A percentile compares a stretch with the other conserved stretches of the same genome.
These are phyloP conservation scores for Pampus argenteus DNA, from an alignment of 2,797 vertebrate genomes.

Conservation along the genomic window DNA sequence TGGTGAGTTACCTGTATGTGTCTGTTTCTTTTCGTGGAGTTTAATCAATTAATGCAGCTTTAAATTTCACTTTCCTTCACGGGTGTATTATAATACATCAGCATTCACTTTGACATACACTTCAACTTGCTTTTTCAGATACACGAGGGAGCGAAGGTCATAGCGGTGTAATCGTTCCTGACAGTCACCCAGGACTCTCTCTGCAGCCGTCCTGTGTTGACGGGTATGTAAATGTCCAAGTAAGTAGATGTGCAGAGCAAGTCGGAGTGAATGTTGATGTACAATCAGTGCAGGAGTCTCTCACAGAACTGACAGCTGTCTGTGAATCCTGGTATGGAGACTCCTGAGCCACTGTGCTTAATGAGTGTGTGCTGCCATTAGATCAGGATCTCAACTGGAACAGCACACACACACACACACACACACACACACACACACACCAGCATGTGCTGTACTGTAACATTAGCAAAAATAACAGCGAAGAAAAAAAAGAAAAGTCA, in stretches of 20 bases:
- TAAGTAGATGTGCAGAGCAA: slow-evolving; percentile 33
- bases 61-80: no score
- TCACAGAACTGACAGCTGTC: slow-evolving; percentile 66
- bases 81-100: no score
- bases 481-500: not conserved
- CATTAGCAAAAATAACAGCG: slow-evolving; percentile 1
- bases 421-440: not conserved
- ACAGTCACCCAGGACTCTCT: slow-evolving; percentile 32
- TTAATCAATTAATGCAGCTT: not conserved
- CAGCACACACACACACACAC: slow-evolving; percentile 8
- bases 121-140: slow-evolving; percentile 12
- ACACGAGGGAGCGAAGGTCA: slow-evolving; percentile 10
- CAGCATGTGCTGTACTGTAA: not conserved
- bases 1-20: no score
- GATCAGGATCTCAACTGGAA: slow-evolving; percentile 13
- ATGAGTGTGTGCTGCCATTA: slow-evolving; percentile 51
- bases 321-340: slow-evolving; percentile 40
- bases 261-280: slow-evolving; percentile 51
- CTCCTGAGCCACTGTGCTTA: slow-evolving; percentile 41
- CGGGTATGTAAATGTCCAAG: slow-evolving; percentile 53
- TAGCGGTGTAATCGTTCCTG: slow-evolving; percentile 25
- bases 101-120: not conserved
- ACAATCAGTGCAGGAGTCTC: slow-evolving; percentile 52
- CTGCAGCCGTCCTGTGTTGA: slow-evolving; percentile 16
- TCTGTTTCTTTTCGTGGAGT: not conserved